Evolutionary conservation across 2,113 vertebrate genomes (phyloP).

Genomic region (Myotis brandtii): DNA sequence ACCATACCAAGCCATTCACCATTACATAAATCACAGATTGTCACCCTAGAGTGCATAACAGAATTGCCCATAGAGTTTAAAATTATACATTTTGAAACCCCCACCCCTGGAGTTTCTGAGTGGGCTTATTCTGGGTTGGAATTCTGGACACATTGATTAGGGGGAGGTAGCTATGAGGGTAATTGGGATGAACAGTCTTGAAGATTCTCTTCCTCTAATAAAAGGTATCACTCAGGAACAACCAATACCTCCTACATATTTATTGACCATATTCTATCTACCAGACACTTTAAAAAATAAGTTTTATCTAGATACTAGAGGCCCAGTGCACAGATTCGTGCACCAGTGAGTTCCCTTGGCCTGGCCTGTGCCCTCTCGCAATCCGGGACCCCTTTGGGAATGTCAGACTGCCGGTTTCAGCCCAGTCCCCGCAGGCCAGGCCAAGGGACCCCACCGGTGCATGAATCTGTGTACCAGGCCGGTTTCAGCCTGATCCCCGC

Average conservation of each 20-base stretch:
- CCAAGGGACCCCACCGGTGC: too few relatives aligned
- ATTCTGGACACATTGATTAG: not conserved
- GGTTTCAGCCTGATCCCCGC: too few relatives aligned
- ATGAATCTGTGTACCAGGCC: too few relatives aligned
- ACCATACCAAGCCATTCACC: not conserved
- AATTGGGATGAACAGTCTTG: slow-evolving; percentile 13
- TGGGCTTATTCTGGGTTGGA: not conserved
- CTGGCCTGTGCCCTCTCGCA: too few relatives aligned
- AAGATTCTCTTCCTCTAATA: slow-evolving; percentile 39
- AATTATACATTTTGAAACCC: not conserved
- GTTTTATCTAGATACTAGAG: not conserved
- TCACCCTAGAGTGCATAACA: not conserved
- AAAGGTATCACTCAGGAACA: slow-evolving; percentile 32
- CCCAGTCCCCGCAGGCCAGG: too few relatives aligned
- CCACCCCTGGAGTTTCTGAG: not conserved
- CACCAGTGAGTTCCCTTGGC: too few relatives aligned
- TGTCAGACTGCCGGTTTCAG: too few relatives aligned
- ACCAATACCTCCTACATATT: not conserved
- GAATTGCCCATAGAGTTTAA: slow-evolving; percentile 10
- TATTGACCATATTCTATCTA: slow-evolving; percentile 23
- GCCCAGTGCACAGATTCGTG: too few relatives aligned
- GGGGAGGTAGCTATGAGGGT: not conserved
- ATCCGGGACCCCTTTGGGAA: too few relatives aligned
- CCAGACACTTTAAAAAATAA: slow-evolving; percentile 5
- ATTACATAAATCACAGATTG: slow-evolving; percentile 42